These are phyloP conservation scores for Tympanoctomys barrerae DNA, from an alignment of 2,797 vertebrate species.

Conservation along the genomic window DNA sequence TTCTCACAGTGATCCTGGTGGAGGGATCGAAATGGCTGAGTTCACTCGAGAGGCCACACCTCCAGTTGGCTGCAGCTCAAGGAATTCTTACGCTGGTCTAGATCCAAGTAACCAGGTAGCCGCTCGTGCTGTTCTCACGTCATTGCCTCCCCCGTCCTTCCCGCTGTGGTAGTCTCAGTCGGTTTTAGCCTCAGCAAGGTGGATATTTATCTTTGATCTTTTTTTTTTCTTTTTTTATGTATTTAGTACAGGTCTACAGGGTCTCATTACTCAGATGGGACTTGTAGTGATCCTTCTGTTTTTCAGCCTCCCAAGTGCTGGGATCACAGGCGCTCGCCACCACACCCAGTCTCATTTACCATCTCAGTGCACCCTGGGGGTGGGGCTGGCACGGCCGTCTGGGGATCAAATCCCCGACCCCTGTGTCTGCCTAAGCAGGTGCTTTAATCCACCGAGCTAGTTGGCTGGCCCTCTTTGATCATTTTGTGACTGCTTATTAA, in stretches of 20 bases:
- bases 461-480: too few relatives aligned
- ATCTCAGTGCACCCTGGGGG: too few relatives aligned
- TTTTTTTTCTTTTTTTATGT: background rate
- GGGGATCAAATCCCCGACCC: too few relatives aligned
- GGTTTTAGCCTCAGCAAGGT: background rate
- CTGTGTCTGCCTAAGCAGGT: too few relatives aligned
- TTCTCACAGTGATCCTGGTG: slow-evolving; percentile 95
- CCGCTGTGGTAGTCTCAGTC: background rate
- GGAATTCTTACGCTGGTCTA: slow-evolving; percentile 97
- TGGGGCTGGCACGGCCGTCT: too few relatives aligned
- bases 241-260: too few relatives aligned
- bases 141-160: background rate
- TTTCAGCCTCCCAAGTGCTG: too few relatives aligned
- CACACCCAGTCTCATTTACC: too few relatives aligned
- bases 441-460: too few relatives aligned
- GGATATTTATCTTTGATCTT: slow-evolving; percentile 29
- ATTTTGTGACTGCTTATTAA: slow-evolving; percentile 38
- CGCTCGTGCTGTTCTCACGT: slow-evolving; percentile 30
- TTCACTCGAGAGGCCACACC: slow-evolving; percentile 98
- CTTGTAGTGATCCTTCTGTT: too few relatives aligned
- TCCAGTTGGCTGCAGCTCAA: slow-evolving; percentile 98
- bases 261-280: too few relatives aligned
- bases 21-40: slow-evolving; percentile 99
- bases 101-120: slow-evolving; percentile 96
- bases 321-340: too few relatives aligned